Evolutionary conservation across 2,888 invertebrate species (phyloP).

Genomic region (Mythimna loreyi): DNA sequence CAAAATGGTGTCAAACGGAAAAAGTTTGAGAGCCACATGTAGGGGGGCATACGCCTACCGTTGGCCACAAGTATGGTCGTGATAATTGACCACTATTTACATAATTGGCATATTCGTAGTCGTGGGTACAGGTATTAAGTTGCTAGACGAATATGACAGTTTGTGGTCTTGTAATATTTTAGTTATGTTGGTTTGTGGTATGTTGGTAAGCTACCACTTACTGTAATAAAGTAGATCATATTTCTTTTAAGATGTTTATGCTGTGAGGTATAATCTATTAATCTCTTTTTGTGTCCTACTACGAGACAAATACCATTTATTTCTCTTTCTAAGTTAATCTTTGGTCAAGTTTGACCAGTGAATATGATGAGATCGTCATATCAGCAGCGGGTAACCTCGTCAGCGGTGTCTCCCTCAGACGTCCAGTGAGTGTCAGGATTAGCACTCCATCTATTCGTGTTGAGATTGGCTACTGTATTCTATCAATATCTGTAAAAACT

Average conservation of each 20-base stretch:
- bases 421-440: too few relatives aligned
- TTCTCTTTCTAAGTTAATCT: too few relatives aligned
- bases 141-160: slow-evolving; percentile 60
- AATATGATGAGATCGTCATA: too few relatives aligned
- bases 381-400: too few relatives aligned
- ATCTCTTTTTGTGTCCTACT: neutral
- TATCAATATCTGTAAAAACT: too few relatives aligned
- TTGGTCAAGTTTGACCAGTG: too few relatives aligned
- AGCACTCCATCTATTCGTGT: too few relatives aligned
- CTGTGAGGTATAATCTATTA: neutral
- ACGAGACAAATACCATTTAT: too few relatives aligned
- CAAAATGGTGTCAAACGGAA: slow-evolving; percentile 56
- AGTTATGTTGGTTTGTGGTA: slow-evolving; percentile 12
- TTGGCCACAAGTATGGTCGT: slow-evolving; percentile 55
- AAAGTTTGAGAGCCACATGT: slow-evolving; percentile 64
- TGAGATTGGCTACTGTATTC: too few relatives aligned
- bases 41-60: slow-evolving; percentile 59
- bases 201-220: neutral
- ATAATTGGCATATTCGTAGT: slow-evolving; percentile 68
- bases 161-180: slow-evolving; percentile 42
- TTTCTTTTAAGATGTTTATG: slow-evolving; percentile 1
- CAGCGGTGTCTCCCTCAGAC: too few relatives aligned
- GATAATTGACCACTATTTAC: slow-evolving; percentile 66
- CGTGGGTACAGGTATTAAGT: slow-evolving; percentile 55
- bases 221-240: neutral